Percentiles rank a stretch among this genome's conserved stretches.
These are phyloP conservation scores for Calephelis nemesis DNA, from an alignment of 1,140 invertebrate genomes.

Conservation along the genomic window DNA sequence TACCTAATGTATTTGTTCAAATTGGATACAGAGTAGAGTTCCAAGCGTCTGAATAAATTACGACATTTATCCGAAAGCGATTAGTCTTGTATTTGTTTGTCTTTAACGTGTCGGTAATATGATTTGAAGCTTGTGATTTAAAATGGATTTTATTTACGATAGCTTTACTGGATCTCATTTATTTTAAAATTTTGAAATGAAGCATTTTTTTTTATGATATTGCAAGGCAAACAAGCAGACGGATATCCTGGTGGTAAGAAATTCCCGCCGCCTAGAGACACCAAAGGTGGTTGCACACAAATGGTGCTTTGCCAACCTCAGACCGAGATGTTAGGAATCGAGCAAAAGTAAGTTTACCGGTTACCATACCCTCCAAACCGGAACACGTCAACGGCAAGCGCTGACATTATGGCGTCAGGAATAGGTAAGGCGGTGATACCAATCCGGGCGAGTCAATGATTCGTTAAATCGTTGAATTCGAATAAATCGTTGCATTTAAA, in stretches of 20 bases:
- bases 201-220: background rate
- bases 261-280: no score
- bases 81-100: conserved; percentile 15
- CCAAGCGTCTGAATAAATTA: conserved; percentile 8
- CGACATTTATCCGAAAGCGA: conserved; percentile 2
- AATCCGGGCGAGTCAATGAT: no score
- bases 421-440: no score
- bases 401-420: no score
- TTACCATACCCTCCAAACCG: no score
- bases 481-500: no score
- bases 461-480: no score
- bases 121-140: conserved; percentile 9
- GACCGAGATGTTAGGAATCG: no score
- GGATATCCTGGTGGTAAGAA: no score
- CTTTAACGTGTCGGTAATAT: conserved; percentile 10
- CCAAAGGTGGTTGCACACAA: background rate
- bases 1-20: conserved; percentile 69
- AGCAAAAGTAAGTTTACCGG: no score
- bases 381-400: no score
- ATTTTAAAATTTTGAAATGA: background rate
- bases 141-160: background rate
- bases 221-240: no score
- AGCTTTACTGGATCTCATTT: background rate
- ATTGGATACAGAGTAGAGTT: conserved; percentile 32
- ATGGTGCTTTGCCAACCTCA: background rate